Evolutionary conservation across 2,113 vertebrate species (phyloP).

Genomic region (Phoenicopterus ruber): DNA sequence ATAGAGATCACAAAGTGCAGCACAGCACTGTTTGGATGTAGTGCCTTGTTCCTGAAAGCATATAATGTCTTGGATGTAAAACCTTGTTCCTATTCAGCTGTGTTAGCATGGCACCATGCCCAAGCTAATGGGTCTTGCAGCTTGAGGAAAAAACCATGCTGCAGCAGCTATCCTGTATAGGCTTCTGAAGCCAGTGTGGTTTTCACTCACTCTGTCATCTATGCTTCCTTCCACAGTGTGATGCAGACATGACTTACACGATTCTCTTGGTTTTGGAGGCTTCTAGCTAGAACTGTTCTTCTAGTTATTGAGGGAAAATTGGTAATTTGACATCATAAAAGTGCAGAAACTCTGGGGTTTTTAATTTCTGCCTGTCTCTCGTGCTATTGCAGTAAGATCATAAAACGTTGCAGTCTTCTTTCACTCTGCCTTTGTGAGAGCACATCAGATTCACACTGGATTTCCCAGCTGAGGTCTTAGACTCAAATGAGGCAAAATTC

Average conservation of each 20-base stretch:
- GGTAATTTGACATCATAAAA: neutral
- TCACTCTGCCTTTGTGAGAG: neutral
- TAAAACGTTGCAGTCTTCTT: neutral
- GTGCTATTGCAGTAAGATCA: neutral
- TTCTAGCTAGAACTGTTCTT: neutral
- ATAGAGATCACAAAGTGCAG: neutral
- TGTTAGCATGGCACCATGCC: neutral
- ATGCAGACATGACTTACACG: neutral
- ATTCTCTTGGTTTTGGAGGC: neutral
- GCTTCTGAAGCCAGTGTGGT: neutral
- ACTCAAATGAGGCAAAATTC: neutral
- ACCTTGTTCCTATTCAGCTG: neutral
- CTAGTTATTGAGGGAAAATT: neutral
- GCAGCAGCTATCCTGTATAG: neutral
- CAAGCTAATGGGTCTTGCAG: neutral
- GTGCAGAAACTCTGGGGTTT: neutral
- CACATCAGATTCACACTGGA: neutral
- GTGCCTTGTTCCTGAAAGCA: neutral
- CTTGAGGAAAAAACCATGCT: neutral
- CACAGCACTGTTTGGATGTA: neutral
- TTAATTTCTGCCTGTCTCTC: neutral
- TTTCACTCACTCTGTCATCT: neutral
- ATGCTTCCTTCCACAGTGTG: fast-evolving
- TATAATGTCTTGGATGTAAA: neutral
- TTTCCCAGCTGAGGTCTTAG: neutral